These are phyloP conservation scores for Gryon sp. DNA, from an alignment of 1,140 invertebrate species.

Conservation along the genomic window DNA sequence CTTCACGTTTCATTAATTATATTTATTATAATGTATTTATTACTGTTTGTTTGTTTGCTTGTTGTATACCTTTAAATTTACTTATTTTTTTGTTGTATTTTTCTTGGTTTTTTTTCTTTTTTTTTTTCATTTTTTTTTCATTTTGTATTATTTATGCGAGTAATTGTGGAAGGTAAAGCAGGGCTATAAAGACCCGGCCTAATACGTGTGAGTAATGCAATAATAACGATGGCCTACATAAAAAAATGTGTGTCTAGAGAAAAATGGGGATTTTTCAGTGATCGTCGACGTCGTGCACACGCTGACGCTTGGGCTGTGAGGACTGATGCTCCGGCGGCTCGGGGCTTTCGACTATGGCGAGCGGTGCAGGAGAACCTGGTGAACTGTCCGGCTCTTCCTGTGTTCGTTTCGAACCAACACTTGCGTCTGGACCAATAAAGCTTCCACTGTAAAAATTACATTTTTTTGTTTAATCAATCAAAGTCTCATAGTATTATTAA, in stretches of 20 bases:
- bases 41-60: conserved; percentile 5
- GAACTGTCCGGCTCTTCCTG: conserved; percentile 77
- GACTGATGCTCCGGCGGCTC: conserved; percentile 75
- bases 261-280: conserved; percentile 70
- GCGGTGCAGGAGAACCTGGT: conserved; percentile 75
- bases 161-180: conserved; percentile 61
- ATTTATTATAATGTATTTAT: conserved; percentile 20
- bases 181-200: conserved; percentile 29
- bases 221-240: conserved; percentile 76
- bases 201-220: conserved; percentile 61
- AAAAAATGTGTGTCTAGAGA: conserved; percentile 70
- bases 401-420: conserved; percentile 69
- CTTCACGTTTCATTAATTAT: not conserved
- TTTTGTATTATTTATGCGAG: conserved; percentile 42
- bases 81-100: conserved; percentile 1
- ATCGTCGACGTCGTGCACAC: conserved; percentile 76
- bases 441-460: conserved; percentile 69
- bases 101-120: conserved; percentile 2
- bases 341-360: conserved; percentile 78
- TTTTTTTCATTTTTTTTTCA: conserved; percentile 9
- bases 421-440: conserved; percentile 76
- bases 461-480: not conserved
- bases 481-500: not conserved
- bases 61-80: no score
- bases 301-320: conserved; percentile 73